Evolutionary conservation across 1,140 invertebrate genomes (phyloP).

Genomic region (Lysiphlebus fabarum): DNA sequence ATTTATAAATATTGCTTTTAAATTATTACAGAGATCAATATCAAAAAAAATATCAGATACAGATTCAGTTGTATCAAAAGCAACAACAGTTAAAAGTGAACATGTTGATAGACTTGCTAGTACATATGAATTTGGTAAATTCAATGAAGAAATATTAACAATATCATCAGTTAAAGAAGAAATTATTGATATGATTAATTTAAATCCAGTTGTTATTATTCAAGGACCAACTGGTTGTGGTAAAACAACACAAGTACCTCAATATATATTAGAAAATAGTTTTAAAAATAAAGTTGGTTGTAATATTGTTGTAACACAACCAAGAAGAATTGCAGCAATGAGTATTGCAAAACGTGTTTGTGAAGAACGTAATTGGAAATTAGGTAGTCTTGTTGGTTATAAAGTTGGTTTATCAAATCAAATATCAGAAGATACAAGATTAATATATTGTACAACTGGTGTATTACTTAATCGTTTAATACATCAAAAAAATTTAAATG

Average conservation of each 20-base stretch:
- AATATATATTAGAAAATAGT: slow-evolving; percentile 80
- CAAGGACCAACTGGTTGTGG: slow-evolving; percentile 83
- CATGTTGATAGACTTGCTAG: no score
- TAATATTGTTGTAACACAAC: slow-evolving; percentile 86
- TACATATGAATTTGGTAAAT: slow-evolving; percentile 39
- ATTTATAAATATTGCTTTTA: no score
- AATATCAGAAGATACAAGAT: slow-evolving; percentile 67
- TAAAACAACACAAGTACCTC: slow-evolving; percentile 82
- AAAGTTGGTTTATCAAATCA: slow-evolving; percentile 68
- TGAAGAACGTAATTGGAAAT: slow-evolving; percentile 70
- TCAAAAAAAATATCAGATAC: no score
- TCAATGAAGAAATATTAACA: no score
- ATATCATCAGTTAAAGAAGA: slow-evolving; percentile 34
- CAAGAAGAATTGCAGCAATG: slow-evolving; percentile 80
- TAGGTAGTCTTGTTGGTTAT: slow-evolving; percentile 80
- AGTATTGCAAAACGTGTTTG: slow-evolving; percentile 76
- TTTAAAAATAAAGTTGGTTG: slow-evolving; percentile 61
- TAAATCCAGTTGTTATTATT: slow-evolving; percentile 73
- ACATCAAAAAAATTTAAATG: slow-evolving; percentile 57
- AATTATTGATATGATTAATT: slow-evolving; percentile 63
- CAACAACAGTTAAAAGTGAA: no score
- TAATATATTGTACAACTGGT: slow-evolving; percentile 87
- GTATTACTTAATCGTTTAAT: slow-evolving; percentile 74
- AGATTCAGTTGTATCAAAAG: no score
- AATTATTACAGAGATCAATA: no score